Conservation (phyloP, 2,797 vertebrate genomes). For the Hippopotamyrus pictus region DNA sequence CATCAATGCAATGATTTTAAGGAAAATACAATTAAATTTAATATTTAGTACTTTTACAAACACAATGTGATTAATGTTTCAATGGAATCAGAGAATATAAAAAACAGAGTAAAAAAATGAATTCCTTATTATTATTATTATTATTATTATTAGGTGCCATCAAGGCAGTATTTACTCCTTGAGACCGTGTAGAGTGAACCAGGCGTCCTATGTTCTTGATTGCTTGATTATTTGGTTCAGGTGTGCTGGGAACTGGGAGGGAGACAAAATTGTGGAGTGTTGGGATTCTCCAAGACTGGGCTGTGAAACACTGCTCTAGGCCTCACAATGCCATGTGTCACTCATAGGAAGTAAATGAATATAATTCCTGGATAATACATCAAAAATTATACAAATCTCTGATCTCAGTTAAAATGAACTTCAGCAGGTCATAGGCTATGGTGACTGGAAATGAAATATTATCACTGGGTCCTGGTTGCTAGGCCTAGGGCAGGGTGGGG, state of each 20-base stretch:
- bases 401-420: not conserved
- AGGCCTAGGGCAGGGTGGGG: not conserved
- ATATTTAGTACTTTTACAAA: not conserved
- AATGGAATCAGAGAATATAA: not conserved
- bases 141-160: not conserved
- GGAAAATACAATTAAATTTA: not conserved
- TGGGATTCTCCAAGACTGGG: not conserved
- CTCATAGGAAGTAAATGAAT: not conserved
- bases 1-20: not conserved
- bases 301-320: not conserved
- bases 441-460: not conserved
- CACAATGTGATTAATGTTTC: not conserved
- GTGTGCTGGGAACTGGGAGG: not conserved
- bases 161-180: not conserved
- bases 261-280: not conserved
- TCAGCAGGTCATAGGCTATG: not conserved
- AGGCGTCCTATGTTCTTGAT: not conserved
- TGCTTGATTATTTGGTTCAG: not conserved
- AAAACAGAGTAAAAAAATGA: not conserved
- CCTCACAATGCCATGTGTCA: not conserved
- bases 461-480: not conserved
- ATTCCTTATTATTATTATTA: not conserved
- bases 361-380: not conserved
- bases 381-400: not conserved
- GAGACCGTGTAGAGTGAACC: not conserved